Conservation (phyloP, 2,888 invertebrate genomes). For the Lasioglossum calceatum region DNA sequence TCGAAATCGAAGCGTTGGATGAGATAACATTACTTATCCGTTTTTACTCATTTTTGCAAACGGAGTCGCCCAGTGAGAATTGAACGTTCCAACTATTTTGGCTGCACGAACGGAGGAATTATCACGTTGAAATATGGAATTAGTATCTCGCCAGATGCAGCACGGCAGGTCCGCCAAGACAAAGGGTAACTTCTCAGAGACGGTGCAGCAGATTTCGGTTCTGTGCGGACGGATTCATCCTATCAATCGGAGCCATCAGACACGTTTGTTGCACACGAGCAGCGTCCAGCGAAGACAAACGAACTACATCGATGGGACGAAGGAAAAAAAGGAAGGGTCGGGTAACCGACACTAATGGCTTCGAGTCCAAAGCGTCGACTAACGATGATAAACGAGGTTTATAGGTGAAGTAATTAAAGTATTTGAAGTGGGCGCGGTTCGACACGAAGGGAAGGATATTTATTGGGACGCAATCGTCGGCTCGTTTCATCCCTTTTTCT, state of each 20-base stretch:
- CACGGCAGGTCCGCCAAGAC: no score
- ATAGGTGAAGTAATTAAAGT: constrained; percentile 74
- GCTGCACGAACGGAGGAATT: no score
- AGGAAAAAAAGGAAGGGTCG: constrained; percentile 6
- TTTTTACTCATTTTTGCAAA: no score
- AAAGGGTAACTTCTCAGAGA: neutral
- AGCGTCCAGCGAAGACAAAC: constrained; percentile 45
- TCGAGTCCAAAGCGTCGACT: constrained; percentile 62
- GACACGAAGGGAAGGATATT: constrained; percentile 58
- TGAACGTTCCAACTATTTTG: no score
- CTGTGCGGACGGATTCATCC: constrained; percentile 41
- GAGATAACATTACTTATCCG: no score
- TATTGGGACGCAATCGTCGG: constrained; percentile 59
- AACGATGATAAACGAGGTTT: constrained; percentile 76
- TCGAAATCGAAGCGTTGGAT: no score
- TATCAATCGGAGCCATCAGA: constrained; percentile 63
- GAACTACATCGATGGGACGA: constrained; percentile 39
- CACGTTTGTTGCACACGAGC: constrained; percentile 63
- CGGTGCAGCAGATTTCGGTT: constrained; percentile 31
- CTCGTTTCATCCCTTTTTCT: constrained; percentile 14
- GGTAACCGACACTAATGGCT: constrained; percentile 65
- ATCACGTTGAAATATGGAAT: no score
- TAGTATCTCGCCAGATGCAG: no score
- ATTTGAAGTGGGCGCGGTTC: constrained; percentile 67
- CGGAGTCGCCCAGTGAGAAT: no score